A percentile compares a stretch with the other conserved stretches of the same genome.
phyloP scores from a whole-genome alignment of 2,797 vertebrate species.

The Falco columbarius region DNA sequence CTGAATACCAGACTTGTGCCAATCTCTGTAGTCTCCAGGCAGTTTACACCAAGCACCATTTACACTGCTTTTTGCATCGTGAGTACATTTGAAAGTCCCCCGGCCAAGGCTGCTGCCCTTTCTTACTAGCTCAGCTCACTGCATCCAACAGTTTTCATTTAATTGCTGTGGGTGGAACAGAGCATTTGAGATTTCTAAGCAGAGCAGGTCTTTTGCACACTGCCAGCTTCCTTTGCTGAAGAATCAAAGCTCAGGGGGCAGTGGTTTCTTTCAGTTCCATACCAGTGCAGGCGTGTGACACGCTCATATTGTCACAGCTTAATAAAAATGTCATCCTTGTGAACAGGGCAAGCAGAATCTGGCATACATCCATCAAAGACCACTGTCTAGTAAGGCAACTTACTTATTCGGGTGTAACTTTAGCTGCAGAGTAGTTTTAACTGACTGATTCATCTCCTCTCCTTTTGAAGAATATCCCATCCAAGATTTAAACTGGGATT shows the following conservation, averaged over 20 bases:
- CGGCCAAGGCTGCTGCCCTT: neutral
- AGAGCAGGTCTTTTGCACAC: neutral
- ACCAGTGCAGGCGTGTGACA: neutral
- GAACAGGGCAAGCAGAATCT: neutral
- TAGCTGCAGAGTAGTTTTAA: neutral
- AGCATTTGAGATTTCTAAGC: slow-evolving; percentile 14
- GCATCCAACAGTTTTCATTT: neutral
- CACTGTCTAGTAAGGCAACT: neutral
- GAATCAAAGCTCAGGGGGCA: neutral
- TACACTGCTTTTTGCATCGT: neutral
- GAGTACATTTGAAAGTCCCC: neutral
- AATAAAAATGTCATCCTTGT: neutral
- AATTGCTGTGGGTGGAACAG: neutral
- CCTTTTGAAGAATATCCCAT: neutral
- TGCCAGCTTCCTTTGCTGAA: neutral
- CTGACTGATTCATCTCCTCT: neutral
- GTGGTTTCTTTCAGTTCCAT: neutral
- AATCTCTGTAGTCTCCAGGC: neutral
- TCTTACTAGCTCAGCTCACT: neutral
- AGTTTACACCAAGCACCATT: neutral
- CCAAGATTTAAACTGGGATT: neutral
- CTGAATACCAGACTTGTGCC: neutral
- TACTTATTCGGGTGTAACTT: neutral
- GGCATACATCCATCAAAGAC: neutral
- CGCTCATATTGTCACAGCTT: neutral